A percentile compares a stretch with the other conserved stretches of the same genome.
Evolutionary conservation across 2,797 vertebrate species (phyloP).

Genomic region (Staurois parvus): DNA sequence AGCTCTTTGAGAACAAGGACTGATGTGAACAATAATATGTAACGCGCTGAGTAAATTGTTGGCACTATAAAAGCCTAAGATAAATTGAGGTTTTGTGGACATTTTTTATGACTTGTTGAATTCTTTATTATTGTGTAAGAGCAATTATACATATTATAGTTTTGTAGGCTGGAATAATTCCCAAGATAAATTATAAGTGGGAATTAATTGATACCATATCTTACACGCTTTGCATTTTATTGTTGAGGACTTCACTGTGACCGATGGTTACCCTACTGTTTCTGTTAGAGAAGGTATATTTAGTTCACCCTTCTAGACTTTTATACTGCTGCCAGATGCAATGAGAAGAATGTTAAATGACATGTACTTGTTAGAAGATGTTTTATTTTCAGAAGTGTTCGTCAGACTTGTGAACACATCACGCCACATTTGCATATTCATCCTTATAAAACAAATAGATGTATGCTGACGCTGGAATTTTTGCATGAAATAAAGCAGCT

Average conservation of each 20-base stretch:
- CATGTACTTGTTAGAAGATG: conserved; percentile 45
- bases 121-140: neutral
- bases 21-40: too few species aligned
- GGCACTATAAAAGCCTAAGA: too few species aligned
- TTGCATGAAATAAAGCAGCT: neutral
- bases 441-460: neutral
- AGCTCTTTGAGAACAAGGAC: too few species aligned
- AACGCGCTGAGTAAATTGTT: too few species aligned
- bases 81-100: too few species aligned
- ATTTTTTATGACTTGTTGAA: neutral
- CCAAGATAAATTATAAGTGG: neutral
- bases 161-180: neutral
- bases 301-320: conserved; percentile 37
- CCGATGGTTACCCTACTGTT: conserved; percentile 9
- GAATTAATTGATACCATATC: neutral
- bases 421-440: conserved; percentile 35
- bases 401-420: conserved; percentile 38
- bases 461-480: neutral
- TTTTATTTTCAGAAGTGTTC: conserved; percentile 30
- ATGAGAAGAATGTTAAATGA: conserved; percentile 34
- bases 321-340: conserved; percentile 1
- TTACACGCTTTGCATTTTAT: neutral
- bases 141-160: neutral
- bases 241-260: neutral
- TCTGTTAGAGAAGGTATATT: conserved; percentile 10